Percentiles rank a stretch among this genome's conserved stretches.
These are phyloP conservation scores for Petrolisthes cinctipes DNA, from an alignment of 2,888 invertebrate species.

Conservation along the genomic window DNA sequence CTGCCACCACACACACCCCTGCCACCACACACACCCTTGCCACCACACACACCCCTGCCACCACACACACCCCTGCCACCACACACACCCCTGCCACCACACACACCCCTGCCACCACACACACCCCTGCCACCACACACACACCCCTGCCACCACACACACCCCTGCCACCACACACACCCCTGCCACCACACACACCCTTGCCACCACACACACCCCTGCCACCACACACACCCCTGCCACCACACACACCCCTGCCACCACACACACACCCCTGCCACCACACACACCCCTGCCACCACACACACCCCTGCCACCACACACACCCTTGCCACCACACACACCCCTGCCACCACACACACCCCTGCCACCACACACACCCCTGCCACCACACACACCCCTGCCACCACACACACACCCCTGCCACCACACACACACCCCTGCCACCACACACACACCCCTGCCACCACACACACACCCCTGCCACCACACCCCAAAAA, in stretches of 20 bases:
- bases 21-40: background rate
- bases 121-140: background rate
- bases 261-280: background rate
- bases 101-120: background rate
- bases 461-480: background rate
- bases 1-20: background rate
- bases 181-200: background rate
- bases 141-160: too few species aligned
- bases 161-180: background rate
- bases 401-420: background rate
- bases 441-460: background rate
- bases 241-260: background rate
- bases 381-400: background rate
- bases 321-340: background rate
- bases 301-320: too few species aligned
- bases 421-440: too few species aligned
- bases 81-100: too few species aligned
- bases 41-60: background rate
- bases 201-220: background rate
- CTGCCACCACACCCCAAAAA: background rate
- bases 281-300: background rate
- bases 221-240: background rate
- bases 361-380: too few species aligned
- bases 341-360: background rate
- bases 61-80: background rate